Conservation (phyloP, 1,140 invertebrate species). For the Heliconius hewitsoni region DNA sequence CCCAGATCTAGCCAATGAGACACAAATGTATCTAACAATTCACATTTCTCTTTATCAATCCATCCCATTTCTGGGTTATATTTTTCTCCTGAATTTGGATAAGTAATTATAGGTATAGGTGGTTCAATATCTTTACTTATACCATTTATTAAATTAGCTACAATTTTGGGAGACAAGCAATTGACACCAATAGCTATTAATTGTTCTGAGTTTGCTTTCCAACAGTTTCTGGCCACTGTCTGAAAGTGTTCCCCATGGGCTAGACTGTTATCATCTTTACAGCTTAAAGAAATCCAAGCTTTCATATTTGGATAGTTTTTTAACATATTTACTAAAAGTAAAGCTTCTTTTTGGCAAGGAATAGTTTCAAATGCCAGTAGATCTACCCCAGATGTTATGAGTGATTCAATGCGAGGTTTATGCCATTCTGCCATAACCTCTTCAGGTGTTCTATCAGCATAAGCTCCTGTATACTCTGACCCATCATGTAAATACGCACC, state of each 20-base stretch:
- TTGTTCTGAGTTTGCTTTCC: constrained; percentile 79
- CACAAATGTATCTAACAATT: constrained; percentile 83
- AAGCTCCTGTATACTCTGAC: constrained; percentile 94
- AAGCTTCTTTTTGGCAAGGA: constrained; percentile 90
- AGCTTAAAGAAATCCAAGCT: constrained; percentile 92
- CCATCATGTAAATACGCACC: constrained; percentile 92
- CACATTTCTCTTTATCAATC: constrained; percentile 81
- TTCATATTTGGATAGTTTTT: constrained; percentile 86
- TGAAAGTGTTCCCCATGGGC: constrained; percentile 84
- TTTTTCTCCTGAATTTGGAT: constrained; percentile 87
- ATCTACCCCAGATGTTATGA: constrained; percentile 89
- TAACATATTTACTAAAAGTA: constrained; percentile 88
- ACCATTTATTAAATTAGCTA: constrained; percentile 81
- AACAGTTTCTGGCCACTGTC: constrained; percentile 81
- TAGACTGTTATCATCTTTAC: constrained; percentile 82
- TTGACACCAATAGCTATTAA: constrained; percentile 88
- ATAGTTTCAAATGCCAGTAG: constrained; percentile 94
- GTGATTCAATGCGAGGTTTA: constrained; percentile 86
- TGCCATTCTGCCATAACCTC: constrained; percentile 89
- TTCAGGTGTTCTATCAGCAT: constrained; percentile 85
- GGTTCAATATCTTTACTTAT: constrained; percentile 61
- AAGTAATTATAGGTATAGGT: constrained; percentile 83
- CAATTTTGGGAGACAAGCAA: constrained; percentile 84
- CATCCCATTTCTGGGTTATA: constrained; percentile 78
- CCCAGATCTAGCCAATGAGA: constrained; percentile 86